Base-by-base conservation (phyloP, 2,113 vertebrate genomes). In the Solea senegalensis region DNA sequence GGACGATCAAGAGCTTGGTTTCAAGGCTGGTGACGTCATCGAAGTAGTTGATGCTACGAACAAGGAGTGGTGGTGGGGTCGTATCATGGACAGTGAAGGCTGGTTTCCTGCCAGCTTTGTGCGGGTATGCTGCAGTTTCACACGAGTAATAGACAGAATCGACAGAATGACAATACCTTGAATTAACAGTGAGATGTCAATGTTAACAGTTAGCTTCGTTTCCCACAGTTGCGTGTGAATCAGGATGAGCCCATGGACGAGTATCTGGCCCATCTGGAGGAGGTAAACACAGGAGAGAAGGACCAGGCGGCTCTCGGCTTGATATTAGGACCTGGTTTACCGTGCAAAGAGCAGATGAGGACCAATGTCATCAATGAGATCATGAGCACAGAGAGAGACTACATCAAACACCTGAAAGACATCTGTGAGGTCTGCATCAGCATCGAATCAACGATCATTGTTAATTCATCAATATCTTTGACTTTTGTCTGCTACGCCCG, bases 11-110 rank as follows among this genome's bases (percentile, higher is more conserved):
- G 97, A 99, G 89, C 92, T 99, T 86, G 97, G 96, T 55, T 98
- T 99, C 92, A 98, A 98, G 84, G 97, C 96, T 0, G 96, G 96
- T 0, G 96, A 98, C 1, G 96, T 98, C 88, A 95, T 99, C 44
- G 95, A 98, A 94, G 97, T 99, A 53, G 96, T 97, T 91, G 97
- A 98, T 43, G 97, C 97, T 65, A 96, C 95, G 44, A 96, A 97
- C 92, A 97, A 97, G 81, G 97, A 98, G 90, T 99, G 97, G 97
- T 99, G 97, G 97, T 99, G 96, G 97, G 97, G 97, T 1, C 94
- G 96, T 16, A 96, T 97, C 56, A 87, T 95, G 45, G 97, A 98
- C 61, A 95, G 94, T 0, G 96, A 98, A 85, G 96, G 97, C 80
- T 99, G 97, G 97, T 99, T 99, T 83, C 97, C 97, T 34, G 96